Percentiles rank a stretch among this genome's conserved stretches.
phyloP scores from a whole-genome alignment of 2,113 vertebrate genomes.

The Merops nubicus region DNA sequence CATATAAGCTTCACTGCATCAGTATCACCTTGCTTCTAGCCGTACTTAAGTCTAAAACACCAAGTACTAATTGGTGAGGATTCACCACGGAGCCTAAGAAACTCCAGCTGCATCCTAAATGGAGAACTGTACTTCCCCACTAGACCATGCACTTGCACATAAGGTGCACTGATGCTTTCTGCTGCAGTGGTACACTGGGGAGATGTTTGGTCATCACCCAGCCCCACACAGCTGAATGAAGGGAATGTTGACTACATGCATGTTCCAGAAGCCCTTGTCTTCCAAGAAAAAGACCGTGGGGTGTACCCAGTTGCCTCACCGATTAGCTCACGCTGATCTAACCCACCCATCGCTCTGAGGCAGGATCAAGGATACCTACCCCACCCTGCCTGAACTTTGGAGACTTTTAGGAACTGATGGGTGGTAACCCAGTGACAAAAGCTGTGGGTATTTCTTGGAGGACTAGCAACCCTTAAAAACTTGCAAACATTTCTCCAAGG shows the following conservation, averaged over 20 bases:
- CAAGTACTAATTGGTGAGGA: not conserved
- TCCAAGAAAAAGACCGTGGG: not conserved
- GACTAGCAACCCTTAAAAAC: not conserved
- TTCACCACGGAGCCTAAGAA: not conserved
- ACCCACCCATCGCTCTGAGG: not conserved
- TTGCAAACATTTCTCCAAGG: not conserved
- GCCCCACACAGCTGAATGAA: not conserved
- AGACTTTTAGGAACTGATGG: not conserved
- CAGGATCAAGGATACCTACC: not conserved
- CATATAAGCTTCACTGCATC: not conserved
- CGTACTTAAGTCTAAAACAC: not conserved
- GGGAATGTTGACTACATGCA: not conserved
- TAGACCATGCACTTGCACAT: not conserved
- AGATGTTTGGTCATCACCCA: not conserved
- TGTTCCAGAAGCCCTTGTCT: not conserved
- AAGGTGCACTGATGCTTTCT: not conserved
- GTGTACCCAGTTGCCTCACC: not conserved
- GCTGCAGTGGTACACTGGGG: rapidly evolving
- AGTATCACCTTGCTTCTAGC: not conserved
- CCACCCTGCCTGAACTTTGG: not conserved
- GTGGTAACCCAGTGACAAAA: not conserved
- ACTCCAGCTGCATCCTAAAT: not conserved
- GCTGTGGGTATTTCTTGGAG: not conserved
- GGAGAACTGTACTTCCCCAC: not conserved
- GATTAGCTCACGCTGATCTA: slow-evolving; percentile 19